phyloP scores from a whole-genome alignment of 1,140 invertebrate genomes.

The Protaetia brevitarsis region DNA sequence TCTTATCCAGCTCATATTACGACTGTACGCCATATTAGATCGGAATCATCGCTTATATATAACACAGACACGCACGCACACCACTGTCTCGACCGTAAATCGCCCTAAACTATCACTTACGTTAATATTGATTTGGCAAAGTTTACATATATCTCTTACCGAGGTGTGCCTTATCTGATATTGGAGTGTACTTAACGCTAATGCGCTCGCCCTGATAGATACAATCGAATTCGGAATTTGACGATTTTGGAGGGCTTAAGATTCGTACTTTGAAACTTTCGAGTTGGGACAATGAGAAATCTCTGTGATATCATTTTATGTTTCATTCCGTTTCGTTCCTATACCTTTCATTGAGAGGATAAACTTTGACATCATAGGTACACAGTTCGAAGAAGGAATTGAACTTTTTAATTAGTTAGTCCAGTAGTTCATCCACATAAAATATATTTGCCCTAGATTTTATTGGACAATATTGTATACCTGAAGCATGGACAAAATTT shows the following conservation, averaged over 20 bases:
- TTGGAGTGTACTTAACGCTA: neutral
- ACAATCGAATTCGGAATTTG: constrained; percentile 7
- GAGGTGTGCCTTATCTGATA: constrained; percentile 1
- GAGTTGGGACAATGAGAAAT: neutral
- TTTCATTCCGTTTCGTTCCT: neutral
- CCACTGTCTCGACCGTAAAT: neutral
- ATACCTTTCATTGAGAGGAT: neutral
- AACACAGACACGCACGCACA: constrained; percentile 4
- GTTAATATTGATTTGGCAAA: constrained; percentile 18
- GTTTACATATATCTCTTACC: constrained; percentile 16
- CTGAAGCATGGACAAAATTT: no score
- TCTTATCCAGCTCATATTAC: constrained; percentile 25
- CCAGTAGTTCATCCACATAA: no score
- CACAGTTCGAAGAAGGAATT: no score
- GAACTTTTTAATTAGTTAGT: no score
- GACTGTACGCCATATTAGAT: constrained; percentile 23
- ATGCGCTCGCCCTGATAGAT: neutral
- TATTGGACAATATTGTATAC: no score
- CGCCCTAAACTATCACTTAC: constrained; percentile 17
- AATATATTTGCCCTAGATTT: no score
- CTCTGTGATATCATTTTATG: neutral
- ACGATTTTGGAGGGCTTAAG: neutral
- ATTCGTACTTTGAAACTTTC: neutral
- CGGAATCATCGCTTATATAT: constrained; percentile 19
- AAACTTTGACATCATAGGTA: no score